phyloP scores from a whole-genome alignment of 2,888 invertebrate species.

The Eristalis tenax region DNA sequence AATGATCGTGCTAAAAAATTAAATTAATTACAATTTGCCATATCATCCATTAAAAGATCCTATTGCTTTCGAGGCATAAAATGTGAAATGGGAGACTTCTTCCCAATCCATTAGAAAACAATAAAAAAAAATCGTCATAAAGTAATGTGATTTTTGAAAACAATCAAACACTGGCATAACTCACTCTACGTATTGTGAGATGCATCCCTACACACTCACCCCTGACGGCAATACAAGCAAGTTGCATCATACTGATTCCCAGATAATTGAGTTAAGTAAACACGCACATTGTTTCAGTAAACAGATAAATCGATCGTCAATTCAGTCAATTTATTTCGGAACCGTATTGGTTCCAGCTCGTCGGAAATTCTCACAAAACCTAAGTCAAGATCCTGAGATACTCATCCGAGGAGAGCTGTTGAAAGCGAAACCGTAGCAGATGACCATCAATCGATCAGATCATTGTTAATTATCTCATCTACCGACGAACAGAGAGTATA shows the following conservation, averaged over 20 bases:
- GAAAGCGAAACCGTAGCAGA: conserved; percentile 17
- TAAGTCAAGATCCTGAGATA: not conserved
- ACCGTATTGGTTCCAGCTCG: not conserved
- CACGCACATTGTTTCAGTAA: conserved; percentile 19
- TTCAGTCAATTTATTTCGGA: conserved; percentile 35
- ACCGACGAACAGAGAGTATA: conserved; percentile 48
- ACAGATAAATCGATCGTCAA: conserved; percentile 34
- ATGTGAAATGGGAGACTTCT: not conserved
- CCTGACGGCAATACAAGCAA: not conserved
- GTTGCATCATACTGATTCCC: not conserved
- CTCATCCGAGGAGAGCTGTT: not conserved
- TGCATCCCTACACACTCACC: not conserved
- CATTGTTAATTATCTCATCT: conserved; percentile 62
- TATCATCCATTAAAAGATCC: not conserved
- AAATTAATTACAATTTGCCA: not conserved
- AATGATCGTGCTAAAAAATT: not conserved
- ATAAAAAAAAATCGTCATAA: not conserved
- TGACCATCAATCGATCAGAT: conserved; percentile 64
- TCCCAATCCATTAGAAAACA: not conserved
- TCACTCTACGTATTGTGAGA: not conserved
- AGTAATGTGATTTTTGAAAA: not conserved
- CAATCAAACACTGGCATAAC: not conserved
- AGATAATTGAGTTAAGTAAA: not conserved
- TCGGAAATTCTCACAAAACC: conserved; percentile 20
- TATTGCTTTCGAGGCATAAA: not conserved